Evolutionary conservation across 1,140 invertebrate species (phyloP), one percentile per base, ranked within the genome.

Genomic region (Ostrea denselamellosa): DNA sequence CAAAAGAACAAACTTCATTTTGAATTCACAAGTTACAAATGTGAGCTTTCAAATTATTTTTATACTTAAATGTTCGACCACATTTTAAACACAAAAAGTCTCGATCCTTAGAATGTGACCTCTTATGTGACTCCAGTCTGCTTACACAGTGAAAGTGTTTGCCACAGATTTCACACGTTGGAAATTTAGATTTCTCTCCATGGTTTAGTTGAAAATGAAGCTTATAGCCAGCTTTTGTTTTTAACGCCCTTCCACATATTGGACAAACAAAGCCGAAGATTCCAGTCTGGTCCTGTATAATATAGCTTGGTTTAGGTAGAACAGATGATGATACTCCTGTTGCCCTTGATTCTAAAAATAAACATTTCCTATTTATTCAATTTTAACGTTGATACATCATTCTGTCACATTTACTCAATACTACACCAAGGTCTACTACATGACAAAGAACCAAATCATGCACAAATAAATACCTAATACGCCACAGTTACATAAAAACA

Each of bases 71-170:
- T 54, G 85, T 54, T 34, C 51, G 65, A 19, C 53, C 25, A 28
- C 85, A 86, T 71, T 77, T 77, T 51, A 51, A 28, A 81, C 85
- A 86, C 9, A 82, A 51, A 81, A 71, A 86, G n/a, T 71, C 62
- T 19, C 62, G 51, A 5, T 71, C 34, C 19, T 28, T 53, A 8
- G 85, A 86, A 54, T 86, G 85, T 12, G 65, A 56, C 25, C 53
- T 77, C 71, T 53, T 86, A 54, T 86, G 85, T 14, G 53, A 56
- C 71, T 86, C 65, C 51, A 86, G 54, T 12, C 71, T 44, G 44
- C 77, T 86, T 44, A 71, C 71, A 54, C 62, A 77, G n/a, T 77
- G 85, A 9, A 77, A 86, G 44, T 86, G 85, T 53, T 86, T 86
- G 54, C 53, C 85, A 54, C 85, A 86, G 8, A 81, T 19, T 25